Percentiles rank a stretch among this genome's conserved stretches.
These are phyloP conservation scores for Valencia hispanica DNA, from an alignment of 2,797 vertebrate species.

Conservation along the genomic window DNA sequence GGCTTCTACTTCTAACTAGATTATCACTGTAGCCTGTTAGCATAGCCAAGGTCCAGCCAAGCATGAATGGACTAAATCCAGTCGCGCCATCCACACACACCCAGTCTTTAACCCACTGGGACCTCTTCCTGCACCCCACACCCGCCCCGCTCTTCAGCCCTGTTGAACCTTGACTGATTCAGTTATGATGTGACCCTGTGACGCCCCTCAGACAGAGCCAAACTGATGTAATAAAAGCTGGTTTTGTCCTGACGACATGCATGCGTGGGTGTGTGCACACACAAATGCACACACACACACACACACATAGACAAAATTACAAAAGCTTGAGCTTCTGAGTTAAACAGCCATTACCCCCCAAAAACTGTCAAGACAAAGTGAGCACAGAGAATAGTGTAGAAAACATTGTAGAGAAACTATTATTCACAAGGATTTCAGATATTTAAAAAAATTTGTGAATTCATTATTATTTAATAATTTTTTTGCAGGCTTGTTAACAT, in stretches of 20 bases:
- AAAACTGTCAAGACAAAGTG: neutral
- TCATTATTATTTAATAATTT: too few relatives aligned
- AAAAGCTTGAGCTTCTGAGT: slow-evolving; percentile 38
- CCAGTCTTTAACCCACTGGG: slow-evolving; percentile 54
- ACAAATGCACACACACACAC: neutral
- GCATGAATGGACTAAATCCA: slow-evolving; percentile 65
- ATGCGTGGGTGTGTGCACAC: slow-evolving; percentile 2
- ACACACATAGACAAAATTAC: slow-evolving; percentile 19
- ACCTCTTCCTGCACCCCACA: slow-evolving; percentile 28
- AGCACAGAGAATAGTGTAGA: neutral
- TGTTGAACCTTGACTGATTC: slow-evolving; percentile 72
- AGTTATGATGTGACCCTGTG: slow-evolving; percentile 73
- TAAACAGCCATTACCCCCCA: slow-evolving; percentile 40
- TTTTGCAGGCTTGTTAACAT: too few relatives aligned
- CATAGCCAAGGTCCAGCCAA: slow-evolving; percentile 56
- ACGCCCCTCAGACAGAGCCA: slow-evolving; percentile 59
- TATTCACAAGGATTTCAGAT: neutral
- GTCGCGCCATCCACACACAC: slow-evolving; percentile 1
- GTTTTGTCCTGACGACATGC: slow-evolving; percentile 54
- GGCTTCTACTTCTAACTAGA: slow-evolving; percentile 70
- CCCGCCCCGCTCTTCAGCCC: slow-evolving; percentile 31
- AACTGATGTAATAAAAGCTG: slow-evolving; percentile 54
- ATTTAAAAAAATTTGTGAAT: too few relatives aligned
- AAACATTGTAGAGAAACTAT: neutral
- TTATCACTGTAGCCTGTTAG: slow-evolving; percentile 70